Evolutionary conservation across 2,888 invertebrate genomes (phyloP), one percentile per base, ranked within the genome.

Genomic region (Laothoe populi): DNA sequence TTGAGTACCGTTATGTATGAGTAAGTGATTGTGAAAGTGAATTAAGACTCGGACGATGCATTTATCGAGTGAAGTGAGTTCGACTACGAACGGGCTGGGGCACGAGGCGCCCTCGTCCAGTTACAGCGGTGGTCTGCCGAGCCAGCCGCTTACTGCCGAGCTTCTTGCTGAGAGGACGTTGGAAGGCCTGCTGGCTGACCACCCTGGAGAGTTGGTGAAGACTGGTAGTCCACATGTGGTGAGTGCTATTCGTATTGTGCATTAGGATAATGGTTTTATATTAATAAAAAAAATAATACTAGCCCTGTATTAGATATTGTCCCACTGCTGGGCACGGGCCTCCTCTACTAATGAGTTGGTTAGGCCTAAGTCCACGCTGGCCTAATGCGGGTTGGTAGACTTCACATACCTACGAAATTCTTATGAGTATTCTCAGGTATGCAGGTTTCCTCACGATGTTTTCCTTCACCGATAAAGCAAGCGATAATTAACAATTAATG

Each of bases 221-320:
- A 99, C 99, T 70, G 99, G 99, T n/a, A 96, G 97, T 81, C 98
- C 98, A 0, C 96, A 98, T 93, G 96, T 99, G 86, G 96, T 98
- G 75, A 92, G 93, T 88, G 42, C 21, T 11, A 42, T 5, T 24
- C 4, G 5, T 0, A 48, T 1, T 10, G 58, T 7, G 11, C 19
- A 13, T 13, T 64, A 5, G n/a, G 5, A 23, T 21, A 11, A 10
- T 1, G 19, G 13, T 48, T 10, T 2, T 21, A 24, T 13, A 11
- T n/a, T n/a, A n/a, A n/a, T n/a, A n/a, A n/a, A n/a, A n/a, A n/a
- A n/a, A n/a, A n/a, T n/a, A n/a, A n/a, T n/a, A n/a, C n/a, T n/a
- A n/a, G n/a, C n/a, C n/a, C n/a, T n/a, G n/a, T n/a, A n/a, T n/a
- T n/a, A n/a, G n/a, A n/a, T n/a, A n/a, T n/a, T n/a, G n/a, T n/a